Base-by-base conservation (phyloP, 2,113 vertebrate species). In the Dicentrarchus labrax region DNA sequence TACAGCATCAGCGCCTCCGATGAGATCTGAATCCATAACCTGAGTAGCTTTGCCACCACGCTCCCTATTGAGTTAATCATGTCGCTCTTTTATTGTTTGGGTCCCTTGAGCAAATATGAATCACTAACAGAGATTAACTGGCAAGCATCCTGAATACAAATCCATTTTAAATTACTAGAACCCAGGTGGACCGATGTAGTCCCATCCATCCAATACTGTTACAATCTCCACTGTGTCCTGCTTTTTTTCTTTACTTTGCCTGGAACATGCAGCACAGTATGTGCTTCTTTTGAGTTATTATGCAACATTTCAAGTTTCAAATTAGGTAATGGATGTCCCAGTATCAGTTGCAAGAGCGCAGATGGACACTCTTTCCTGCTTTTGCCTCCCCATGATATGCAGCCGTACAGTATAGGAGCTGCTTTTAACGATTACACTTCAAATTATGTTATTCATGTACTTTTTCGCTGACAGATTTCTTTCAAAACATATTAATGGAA, bases 121-220 rank as follows among this genome's bases (percentile, higher is more conserved):
- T 70, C 78, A 65, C 61, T 48, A 72, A 78, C 76, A 24, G 54
- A 73, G 71, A 79, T 86, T 65, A 79, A 86, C 60, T 88, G 76
- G 56, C 19, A 53, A 39, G 19, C 53, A 30, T 83, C 53, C 21
- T 60, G 41, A 67, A 88, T 17, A 82, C 36, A 84, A 81, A 76
- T 77, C 71, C 6, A 53, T 75, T 81, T 72, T 16, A 65, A 50
- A 78, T 80, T 53, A 22, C 47, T 10, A 0, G 16, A 36, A 39
- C 24, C n/a, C 43, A 70, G 66, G 61, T 65, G 76, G 76, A 72
- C 72, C 73, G 38, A 82, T 78, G 59, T 73, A 60, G 72, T 62
- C 19, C n/a, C 62, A 71, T 57, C 54, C 71, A 69, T 76, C 64
- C 36, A 80, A 76, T 75, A 72, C 65, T 57, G 69, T 69, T 45